Percentiles rank a stretch among this genome's conserved stretches.
Conservation (phyloP, 1,140 invertebrate species). For the Atta colombica region DNA sequence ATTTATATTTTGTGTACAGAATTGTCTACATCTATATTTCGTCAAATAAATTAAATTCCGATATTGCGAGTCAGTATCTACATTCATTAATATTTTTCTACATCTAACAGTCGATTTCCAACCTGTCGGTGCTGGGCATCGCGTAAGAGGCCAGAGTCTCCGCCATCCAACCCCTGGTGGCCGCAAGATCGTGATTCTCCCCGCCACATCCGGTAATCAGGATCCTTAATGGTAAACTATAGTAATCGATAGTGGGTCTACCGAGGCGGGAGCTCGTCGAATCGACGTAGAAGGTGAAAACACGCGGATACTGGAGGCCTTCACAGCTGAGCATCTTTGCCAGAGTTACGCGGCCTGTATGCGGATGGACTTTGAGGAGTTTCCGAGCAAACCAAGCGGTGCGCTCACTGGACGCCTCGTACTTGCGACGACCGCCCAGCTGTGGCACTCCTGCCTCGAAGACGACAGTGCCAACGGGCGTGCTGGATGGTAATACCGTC, state of each 20-base stretch:
- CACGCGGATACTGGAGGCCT: constrained; percentile 92
- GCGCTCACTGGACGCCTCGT: constrained; percentile 92
- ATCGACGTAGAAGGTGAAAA: constrained; percentile 95
- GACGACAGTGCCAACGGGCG: constrained; percentile 90
- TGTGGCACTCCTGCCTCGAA: constrained; percentile 94
- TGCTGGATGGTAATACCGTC: constrained; percentile 90
- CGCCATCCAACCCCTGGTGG: constrained; percentile 93
- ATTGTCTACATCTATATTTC: background rate
- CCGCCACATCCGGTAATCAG: constrained; percentile 92
- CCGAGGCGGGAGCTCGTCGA: constrained; percentile 92
- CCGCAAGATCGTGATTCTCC: constrained; percentile 89
- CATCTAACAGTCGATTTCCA: background rate
- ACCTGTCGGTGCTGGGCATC: constrained; percentile 92
- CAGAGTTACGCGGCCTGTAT: constrained; percentile 92
- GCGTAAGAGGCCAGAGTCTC: constrained; percentile 94
- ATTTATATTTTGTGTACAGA: background rate
- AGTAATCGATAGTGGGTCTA: constrained; percentile 92
- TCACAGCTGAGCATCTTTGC: constrained; percentile 92
- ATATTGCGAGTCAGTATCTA: constrained; percentile 1
- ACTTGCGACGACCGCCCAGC: constrained; percentile 90
- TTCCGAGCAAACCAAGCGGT: constrained; percentile 93
- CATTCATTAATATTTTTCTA: background rate
- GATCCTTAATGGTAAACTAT: constrained; percentile 92
- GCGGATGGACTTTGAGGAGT: constrained; percentile 91
- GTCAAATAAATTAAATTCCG: background rate